phyloP scores from a whole-genome alignment of 2,113 vertebrate species.

The Hepsetus odoe region DNA sequence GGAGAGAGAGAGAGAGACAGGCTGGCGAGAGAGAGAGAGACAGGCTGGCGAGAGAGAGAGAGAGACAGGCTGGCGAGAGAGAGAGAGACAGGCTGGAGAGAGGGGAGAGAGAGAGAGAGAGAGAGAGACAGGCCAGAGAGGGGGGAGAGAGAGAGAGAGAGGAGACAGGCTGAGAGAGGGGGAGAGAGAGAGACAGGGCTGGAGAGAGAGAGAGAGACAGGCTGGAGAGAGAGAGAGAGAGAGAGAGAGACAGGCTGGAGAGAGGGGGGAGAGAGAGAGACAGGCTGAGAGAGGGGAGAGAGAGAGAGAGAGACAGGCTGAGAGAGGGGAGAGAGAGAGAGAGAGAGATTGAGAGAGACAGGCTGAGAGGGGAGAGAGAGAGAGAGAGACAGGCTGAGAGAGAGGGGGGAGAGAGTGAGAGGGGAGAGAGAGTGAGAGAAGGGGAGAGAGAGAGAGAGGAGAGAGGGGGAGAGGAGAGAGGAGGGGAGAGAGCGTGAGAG shows the following conservation, averaged over 20 bases:
- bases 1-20: neutral
- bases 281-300: neutral
- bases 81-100: neutral
- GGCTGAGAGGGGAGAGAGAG: neutral
- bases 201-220: neutral
- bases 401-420: neutral
- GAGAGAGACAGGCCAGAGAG: neutral
- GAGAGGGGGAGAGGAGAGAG: neutral
- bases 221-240: neutral
- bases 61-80: neutral
- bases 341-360: neutral
- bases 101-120: neutral
- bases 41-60: neutral
- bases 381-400: slow-evolving; percentile 2
- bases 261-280: neutral
- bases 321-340: neutral
- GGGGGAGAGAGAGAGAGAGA: neutral
- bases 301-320: neutral
- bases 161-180: neutral
- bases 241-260: neutral
- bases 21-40: neutral
- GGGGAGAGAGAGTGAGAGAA: neutral
- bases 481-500: neutral
- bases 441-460: neutral
- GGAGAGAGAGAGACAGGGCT: neutral